Conservation (phyloP, 2,888 invertebrate species). For the Acleris sparsana region DNA sequence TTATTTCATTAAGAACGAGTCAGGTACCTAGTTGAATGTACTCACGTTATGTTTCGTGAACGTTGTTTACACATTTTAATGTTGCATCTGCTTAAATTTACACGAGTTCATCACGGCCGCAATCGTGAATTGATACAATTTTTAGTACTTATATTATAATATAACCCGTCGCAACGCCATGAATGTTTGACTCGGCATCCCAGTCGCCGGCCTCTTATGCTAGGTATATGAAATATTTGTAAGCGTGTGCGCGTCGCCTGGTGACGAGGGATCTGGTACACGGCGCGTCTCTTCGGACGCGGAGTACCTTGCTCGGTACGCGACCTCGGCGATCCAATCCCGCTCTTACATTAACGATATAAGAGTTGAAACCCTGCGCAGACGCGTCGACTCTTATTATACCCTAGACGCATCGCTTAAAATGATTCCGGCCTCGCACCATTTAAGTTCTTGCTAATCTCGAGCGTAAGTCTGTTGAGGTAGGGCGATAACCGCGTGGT, state of each 20-base stretch:
- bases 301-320: conserved; percentile 65
- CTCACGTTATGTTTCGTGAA: neutral
- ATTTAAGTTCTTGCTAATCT: conserved; percentile 56
- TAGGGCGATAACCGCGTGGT: conserved; percentile 53
- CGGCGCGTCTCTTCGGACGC: conserved; percentile 79
- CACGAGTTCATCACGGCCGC: no score
- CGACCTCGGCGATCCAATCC: conserved; percentile 52
- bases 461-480: conserved; percentile 49
- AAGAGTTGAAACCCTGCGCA: conserved; percentile 61
- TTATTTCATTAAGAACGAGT: no score
- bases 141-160: neutral
- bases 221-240: conserved; percentile 57
- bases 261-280: conserved; percentile 76
- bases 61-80: neutral
- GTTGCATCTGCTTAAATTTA: conserved; percentile 4
- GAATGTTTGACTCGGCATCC: conserved; percentile 15
- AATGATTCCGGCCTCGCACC: conserved; percentile 75
- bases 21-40: no score
- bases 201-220: conserved; percentile 9
- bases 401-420: conserved; percentile 74
- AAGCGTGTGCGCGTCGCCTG: conserved; percentile 64
- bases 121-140: neutral
- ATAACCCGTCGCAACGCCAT: conserved; percentile 1
- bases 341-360: conserved; percentile 52
- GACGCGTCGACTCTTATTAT: conserved; percentile 65